Evolutionary conservation across 2,113 vertebrate genomes (phyloP), one percentile per base, ranked within the genome.

Genomic region (Nymphicus hollandicus): DNA sequence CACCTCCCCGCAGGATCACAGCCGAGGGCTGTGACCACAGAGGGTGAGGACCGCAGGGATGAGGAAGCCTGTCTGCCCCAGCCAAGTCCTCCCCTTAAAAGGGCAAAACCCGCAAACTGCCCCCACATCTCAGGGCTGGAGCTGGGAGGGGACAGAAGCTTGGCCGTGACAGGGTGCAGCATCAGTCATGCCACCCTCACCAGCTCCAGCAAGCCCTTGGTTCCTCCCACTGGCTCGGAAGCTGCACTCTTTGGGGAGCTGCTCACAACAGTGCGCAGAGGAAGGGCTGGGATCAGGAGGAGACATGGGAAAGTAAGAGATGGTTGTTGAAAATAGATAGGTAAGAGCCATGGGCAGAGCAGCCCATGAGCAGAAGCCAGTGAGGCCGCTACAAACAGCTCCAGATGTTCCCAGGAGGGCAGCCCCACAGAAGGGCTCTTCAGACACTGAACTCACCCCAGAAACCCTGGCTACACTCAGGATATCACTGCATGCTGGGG

Each of bases 41-140:
- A 73, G 74, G 41, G 60, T 1, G 41, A 84, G 64, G 44, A 53
- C 66, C 5, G 3, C 58, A 46, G 81, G 29, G 58, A 81, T 47
- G 41, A 68, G 77, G 41, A 77, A 46, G 52, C 8, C 25, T 15
- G n/a, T 53, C 91, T 80, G 52, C 41, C 70, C 83, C 58, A 58
- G 95, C 93, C 96, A 97, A 95, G 66, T 93, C 79, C 93, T 88
- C 87, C 61, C 92, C 95, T 97, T 96, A 95, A 95, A 97, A 97
- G 91, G 96, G 74, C 90, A 97, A 97, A 97, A 95, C 52, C 80
- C 13, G 9, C 82, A 76, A 90, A 85, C 50, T 86, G 86, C 93
- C 90, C 93, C 82, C 52, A 83, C 6, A 11, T 31, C 53, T 43
- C 66, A 46, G 88, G 39, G 85, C 94, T 77, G 31, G 50, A 20